Conservation (phyloP, 92 coral and sea anemone genomes). For the Anthopleura xanthogrammica region DNA sequence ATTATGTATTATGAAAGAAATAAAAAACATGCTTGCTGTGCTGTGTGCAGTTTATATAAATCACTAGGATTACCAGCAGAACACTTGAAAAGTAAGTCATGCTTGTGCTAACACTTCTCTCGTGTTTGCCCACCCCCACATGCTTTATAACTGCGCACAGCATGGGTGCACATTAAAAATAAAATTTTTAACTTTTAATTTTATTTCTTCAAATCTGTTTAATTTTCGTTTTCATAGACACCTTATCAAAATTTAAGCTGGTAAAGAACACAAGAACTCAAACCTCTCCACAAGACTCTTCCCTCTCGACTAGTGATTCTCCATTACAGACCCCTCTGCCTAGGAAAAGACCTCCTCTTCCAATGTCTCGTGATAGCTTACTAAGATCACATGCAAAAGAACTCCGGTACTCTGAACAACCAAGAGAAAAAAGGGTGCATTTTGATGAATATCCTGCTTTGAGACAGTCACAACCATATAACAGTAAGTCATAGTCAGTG, state of each 20-base stretch:
- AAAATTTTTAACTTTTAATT: too few relatives aligned
- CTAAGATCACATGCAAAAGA: conserved; percentile 42
- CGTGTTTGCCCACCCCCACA: too few relatives aligned
- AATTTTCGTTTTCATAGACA: neutral
- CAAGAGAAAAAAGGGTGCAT: conserved; percentile 58
- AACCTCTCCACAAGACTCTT: conserved; percentile 82
- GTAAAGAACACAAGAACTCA: conserved; percentile 83
- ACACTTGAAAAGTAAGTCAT: too few relatives aligned
- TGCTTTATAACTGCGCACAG: too few relatives aligned
- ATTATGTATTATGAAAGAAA: too few relatives aligned
- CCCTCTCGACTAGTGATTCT: conserved; percentile 59
- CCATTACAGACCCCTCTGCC: conserved; percentile 97
- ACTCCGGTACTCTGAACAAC: conserved; percentile 11
- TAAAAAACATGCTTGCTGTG: too few relatives aligned
- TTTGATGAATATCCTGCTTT: conserved; percentile 48
- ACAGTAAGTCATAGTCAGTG: neutral
- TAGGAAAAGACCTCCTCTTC: conserved; percentile 89
- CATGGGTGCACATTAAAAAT: too few relatives aligned
- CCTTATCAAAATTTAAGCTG: conserved; percentile 32
- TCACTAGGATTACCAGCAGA: neutral
- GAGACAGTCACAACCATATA: neutral
- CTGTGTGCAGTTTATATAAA: too few relatives aligned
- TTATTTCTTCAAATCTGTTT: too few relatives aligned
- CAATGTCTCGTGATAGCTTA: conserved; percentile 59
- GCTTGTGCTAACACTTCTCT: too few relatives aligned